Percentiles rank a stretch among this genome's conserved stretches.
These are phyloP conservation scores for Triplophysa dalaica DNA, from an alignment of 2,113 vertebrate species.

Conservation along the genomic window DNA sequence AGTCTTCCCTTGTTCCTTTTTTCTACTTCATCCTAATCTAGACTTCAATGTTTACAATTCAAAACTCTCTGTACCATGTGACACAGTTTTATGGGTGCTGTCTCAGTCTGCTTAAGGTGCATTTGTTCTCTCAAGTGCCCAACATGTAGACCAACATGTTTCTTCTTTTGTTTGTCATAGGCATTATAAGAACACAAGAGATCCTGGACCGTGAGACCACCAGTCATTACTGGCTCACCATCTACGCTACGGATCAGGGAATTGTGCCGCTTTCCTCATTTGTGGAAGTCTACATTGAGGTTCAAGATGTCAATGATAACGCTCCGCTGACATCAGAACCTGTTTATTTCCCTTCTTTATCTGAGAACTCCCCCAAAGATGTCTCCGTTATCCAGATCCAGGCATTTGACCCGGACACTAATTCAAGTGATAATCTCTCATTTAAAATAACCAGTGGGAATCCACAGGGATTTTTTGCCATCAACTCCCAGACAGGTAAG, in stretches of 20 bases:
- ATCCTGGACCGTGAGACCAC: constrained; percentile 79
- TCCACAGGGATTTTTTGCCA: constrained; percentile 82
- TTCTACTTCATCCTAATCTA: constrained; percentile 18
- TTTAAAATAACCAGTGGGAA: constrained; percentile 85
- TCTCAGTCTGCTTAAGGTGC: constrained; percentile 4
- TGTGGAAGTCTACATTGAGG: constrained; percentile 81
- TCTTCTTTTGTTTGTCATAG: constrained; percentile 55
- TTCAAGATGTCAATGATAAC: constrained; percentile 85
- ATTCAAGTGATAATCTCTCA: constrained; percentile 75
- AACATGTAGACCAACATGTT: constrained; percentile 47
- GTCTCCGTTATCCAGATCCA: constrained; percentile 78
- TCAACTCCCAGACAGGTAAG: constrained; percentile 80
- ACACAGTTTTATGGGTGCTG: constrained; percentile 17
- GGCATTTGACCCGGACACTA: constrained; percentile 80
- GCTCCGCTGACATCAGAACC: constrained; percentile 81
- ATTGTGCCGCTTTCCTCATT: constrained; percentile 81
- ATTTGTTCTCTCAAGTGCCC: not conserved
- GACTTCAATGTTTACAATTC: constrained; percentile 34
- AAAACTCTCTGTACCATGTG: constrained; percentile 36
- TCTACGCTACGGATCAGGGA: constrained; percentile 80
- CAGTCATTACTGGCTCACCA: constrained; percentile 82
- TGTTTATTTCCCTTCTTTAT: constrained; percentile 80
- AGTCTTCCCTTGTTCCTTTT: not conserved
- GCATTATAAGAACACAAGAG: constrained; percentile 79
- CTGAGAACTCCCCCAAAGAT: constrained; percentile 84